Base-by-base conservation (phyloP, 1,140 invertebrate genomes). In the Lycorma delicatula region DNA sequence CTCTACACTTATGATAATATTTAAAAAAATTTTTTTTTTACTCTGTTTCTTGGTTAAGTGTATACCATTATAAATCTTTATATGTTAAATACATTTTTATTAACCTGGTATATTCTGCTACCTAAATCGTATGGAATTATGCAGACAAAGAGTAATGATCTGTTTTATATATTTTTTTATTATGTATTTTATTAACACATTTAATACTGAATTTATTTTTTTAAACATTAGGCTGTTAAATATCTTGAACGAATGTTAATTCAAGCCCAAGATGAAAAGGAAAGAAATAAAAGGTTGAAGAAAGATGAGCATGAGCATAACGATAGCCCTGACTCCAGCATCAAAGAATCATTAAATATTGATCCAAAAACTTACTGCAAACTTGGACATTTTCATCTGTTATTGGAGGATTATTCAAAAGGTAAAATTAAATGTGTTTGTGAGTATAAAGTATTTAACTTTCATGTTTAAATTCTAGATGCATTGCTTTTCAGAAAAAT, bases 361-460 rank as follows among this genome's bases (percentile, higher is more conserved):
- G 89, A 94, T 73, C 84, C 89, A 0, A 89, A 90, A 70, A 91
- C 91, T 11, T 95, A 89, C 70, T 94, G 91, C 66, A 93, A 93
- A 75, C 74, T 97, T 25, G 93, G 93, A 1, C 93, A 97, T 77
- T 91, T 95, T 68, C 89, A 95, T 75, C 78, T 97, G 5, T 75
- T 97, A 0, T 73, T 95, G 3, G 90, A 92, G 75, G 87, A 96
- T 71, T 94, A 89, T 76, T 77, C 81, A 25, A 94, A 95, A 87
- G 90, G 90, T 92, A n/a, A n/a, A n/a, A n/a, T n/a, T n/a, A n/a
- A n/a, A n/a, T n/a, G n/a, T n/a, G n/a, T n/a, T n/a, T n/a, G n/a
- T n/a, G n/a, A n/a, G n/a, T n/a, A n/a, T n/a, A n/a, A n/a, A n/a
- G n/a, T n/a, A n/a, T n/a, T n/a, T n/a, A n/a, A n/a, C n/a, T n/a